These are phyloP conservation scores for Caenorhabditis briggsae DNA, from an alignment of 1,140 invertebrate species.

Conservation along the genomic window DNA sequence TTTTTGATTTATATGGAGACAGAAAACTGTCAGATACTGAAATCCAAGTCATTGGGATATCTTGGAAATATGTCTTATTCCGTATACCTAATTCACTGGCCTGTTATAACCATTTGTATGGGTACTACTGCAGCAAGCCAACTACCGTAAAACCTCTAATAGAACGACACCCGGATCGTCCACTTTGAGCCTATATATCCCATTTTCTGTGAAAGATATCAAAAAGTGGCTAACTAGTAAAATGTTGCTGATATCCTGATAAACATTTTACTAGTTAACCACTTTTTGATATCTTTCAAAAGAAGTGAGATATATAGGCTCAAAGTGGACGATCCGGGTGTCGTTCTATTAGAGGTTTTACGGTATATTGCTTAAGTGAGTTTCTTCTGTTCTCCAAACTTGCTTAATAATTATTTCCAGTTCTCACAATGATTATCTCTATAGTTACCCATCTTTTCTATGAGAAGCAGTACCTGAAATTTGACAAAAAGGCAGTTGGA, in stretches of 20 bases:
- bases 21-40: neutral
- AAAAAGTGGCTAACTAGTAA: no score
- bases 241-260: no score
- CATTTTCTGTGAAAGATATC: no score
- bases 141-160: no score
- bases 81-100: slow-evolving; percentile 32
- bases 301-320: no score
- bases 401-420: neutral
- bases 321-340: no score
- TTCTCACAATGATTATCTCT: neutral
- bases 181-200: no score
- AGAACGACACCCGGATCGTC: no score
- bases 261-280: no score
- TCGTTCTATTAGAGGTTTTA: no score
- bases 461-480: slow-evolving; percentile 20
- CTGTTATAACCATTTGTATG: neutral
- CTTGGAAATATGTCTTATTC: slow-evolving; percentile 46
- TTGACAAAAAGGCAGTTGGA: neutral
- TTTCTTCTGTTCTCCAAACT: neutral
- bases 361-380: neutral
- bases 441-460: neutral
- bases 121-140: neutral
- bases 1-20: neutral
- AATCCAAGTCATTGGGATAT: neutral
- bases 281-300: no score